Percentiles rank a stretch among this genome's conserved stretches.
phyloP scores from a whole-genome alignment of 2,113 vertebrate genomes.

The Prolemur simus region DNA sequence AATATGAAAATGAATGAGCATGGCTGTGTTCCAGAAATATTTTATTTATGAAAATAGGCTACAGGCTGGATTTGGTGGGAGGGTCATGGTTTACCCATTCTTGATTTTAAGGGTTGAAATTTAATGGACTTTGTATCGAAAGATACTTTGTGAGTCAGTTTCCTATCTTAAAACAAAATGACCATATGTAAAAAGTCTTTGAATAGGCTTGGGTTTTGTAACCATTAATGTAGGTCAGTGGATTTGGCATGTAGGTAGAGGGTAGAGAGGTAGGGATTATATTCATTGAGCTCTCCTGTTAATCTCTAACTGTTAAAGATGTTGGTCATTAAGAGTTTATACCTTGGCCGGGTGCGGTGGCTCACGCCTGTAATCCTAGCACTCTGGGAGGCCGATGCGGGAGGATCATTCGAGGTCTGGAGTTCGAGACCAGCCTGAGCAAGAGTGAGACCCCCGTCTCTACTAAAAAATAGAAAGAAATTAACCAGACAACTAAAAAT shows the following conservation, averaged over 20 bases:
- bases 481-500: too few relatives aligned
- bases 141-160: neutral
- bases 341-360: neutral
- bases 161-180: slow-evolving; percentile 45
- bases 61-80: neutral
- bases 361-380: too few relatives aligned
- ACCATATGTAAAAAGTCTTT: neutral
- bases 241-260: neutral
- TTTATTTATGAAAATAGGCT: neutral
- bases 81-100: neutral
- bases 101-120: slow-evolving; percentile 24
- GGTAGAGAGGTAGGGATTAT: neutral
- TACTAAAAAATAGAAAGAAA: too few relatives aligned
- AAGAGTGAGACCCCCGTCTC: too few relatives aligned
- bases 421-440: too few relatives aligned
- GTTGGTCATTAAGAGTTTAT: neutral
- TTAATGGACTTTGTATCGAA: slow-evolving; percentile 22
- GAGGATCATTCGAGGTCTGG: too few relatives aligned
- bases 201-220: neutral
- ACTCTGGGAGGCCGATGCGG: too few relatives aligned
- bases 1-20: neutral
- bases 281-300: neutral
- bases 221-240: neutral
- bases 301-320: neutral
- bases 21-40: neutral